These are phyloP conservation scores for Phaedon cochleariae DNA, from an alignment of 2,888 invertebrate genomes.

Conservation along the genomic window DNA sequence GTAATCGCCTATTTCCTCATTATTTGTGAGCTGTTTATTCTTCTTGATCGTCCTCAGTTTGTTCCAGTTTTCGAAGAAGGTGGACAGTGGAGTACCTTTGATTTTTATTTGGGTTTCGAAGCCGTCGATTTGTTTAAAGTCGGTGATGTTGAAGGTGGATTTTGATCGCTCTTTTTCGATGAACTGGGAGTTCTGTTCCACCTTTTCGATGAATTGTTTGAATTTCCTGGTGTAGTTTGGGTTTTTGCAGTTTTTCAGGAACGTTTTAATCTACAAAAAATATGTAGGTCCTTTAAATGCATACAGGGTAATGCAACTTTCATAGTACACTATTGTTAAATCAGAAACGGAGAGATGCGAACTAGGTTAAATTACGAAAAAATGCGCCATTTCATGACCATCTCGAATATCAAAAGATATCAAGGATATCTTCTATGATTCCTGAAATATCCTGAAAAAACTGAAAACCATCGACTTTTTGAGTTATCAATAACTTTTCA, in stretches of 20 bases:
- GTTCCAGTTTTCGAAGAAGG: slow-evolving; percentile 77
- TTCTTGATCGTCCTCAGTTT: slow-evolving; percentile 77
- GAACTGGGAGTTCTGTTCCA: slow-evolving; percentile 81
- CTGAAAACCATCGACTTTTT: too few species aligned
- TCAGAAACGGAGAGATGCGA: too few species aligned
- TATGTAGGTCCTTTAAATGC: too few species aligned
- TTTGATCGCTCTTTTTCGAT: slow-evolving; percentile 80
- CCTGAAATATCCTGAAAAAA: too few species aligned
- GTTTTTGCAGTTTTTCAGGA: slow-evolving; percentile 82
- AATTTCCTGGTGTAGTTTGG: slow-evolving; percentile 85
- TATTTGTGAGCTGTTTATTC: slow-evolving; percentile 76
- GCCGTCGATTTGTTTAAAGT: slow-evolving; percentile 74
- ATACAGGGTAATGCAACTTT: too few species aligned
- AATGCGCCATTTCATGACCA: too few species aligned
- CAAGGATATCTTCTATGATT: too few species aligned
- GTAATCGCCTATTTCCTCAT: slow-evolving; percentile 75
- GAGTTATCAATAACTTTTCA: too few species aligned
- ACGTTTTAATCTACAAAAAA: slow-evolving; percentile 84
- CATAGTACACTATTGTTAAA: too few species aligned
- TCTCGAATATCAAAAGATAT: too few species aligned
- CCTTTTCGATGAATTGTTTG: slow-evolving; percentile 86
- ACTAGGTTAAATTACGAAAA: too few species aligned
- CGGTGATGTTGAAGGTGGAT: slow-evolving; percentile 73
- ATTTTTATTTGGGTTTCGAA: slow-evolving; percentile 79
- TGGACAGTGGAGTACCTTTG: slow-evolving; percentile 77